phyloP scores from a whole-genome alignment of 2,797 vertebrate species.

The Graptemys geographica region DNA sequence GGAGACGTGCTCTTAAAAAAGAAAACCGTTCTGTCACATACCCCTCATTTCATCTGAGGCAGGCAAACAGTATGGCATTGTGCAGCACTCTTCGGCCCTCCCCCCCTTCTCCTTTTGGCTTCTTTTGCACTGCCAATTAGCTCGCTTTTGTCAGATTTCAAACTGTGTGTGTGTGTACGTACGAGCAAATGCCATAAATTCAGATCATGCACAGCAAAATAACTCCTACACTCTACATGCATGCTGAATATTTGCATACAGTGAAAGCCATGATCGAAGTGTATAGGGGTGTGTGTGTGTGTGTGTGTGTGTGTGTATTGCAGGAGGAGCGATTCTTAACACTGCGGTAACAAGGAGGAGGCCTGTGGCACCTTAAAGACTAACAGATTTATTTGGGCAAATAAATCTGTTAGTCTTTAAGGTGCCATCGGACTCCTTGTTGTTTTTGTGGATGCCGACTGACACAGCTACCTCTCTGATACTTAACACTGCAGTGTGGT shows the following conservation, averaged over 20 bases:
- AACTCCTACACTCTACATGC: not conserved
- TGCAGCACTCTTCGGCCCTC: conserved; percentile 33
- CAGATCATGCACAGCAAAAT: not conserved
- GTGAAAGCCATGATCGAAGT: not conserved
- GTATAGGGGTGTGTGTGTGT: not conserved
- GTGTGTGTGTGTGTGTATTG: too few species aligned
- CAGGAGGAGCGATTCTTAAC: too few species aligned
- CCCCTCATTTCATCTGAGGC: conserved; percentile 37
- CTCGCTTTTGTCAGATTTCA: conserved; percentile 63
- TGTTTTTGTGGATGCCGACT: too few species aligned
- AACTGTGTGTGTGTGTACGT: conserved; percentile 54
- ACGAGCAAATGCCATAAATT: not conserved
- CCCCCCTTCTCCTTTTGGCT: conserved; percentile 20
- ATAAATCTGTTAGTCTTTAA: too few species aligned
- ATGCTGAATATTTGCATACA: accelerated
- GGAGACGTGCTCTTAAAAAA: not conserved
- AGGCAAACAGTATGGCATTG: conserved; percentile 48
- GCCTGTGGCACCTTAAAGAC: too few species aligned
- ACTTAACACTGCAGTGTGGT: too few species aligned
- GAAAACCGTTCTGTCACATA: not conserved
- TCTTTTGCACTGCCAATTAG: conserved; percentile 72
- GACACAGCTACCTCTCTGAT: too few species aligned
- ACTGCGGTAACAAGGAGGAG: too few species aligned
- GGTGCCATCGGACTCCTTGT: too few species aligned
- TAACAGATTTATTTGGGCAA: too few species aligned